Evolutionary conservation across 2,113 vertebrate genomes (phyloP).

Genomic region (Chlorodrepanis virens): DNA sequence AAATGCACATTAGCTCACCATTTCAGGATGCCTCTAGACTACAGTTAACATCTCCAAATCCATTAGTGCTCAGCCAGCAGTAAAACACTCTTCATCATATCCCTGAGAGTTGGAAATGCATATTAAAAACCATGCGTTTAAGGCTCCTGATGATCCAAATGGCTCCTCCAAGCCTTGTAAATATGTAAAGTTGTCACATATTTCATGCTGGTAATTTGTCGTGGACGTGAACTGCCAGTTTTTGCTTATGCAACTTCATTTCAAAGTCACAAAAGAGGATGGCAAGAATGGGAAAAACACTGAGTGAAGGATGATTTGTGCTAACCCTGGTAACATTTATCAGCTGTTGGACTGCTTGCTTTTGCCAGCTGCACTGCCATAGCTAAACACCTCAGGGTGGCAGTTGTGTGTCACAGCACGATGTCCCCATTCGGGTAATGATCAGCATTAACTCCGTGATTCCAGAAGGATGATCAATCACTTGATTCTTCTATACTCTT

Average conservation of each 20-base stretch:
- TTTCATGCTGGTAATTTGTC: not conserved
- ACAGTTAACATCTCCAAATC: not conserved
- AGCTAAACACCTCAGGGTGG: not conserved
- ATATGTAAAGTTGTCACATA: not conserved
- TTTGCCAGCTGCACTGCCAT: not conserved
- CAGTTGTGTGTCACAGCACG: not conserved
- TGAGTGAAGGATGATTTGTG: not conserved
- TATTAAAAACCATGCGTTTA: not conserved
- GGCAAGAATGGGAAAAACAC: not conserved
- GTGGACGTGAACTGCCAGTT: not conserved
- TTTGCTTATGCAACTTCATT: not conserved
- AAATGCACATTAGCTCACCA: not conserved
- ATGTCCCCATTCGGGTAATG: not conserved
- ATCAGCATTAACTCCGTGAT: not conserved
- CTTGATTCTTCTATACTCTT: not conserved
- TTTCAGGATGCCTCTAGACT: conserved; percentile 2
- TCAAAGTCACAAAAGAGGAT: not conserved
- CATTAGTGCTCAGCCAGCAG: conserved; percentile 22
- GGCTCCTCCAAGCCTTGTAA: conserved; percentile 2
- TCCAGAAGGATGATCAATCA: not conserved
- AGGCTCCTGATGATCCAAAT: not conserved
- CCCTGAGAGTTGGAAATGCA: not conserved
- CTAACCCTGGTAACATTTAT: not conserved
- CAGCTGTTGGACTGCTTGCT: not conserved
- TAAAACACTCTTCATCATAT: conserved; percentile 23